These are phyloP conservation scores for Cyphomyrmex costatus DNA, from an alignment of 1,140 invertebrate genomes.

Conservation along the genomic window DNA sequence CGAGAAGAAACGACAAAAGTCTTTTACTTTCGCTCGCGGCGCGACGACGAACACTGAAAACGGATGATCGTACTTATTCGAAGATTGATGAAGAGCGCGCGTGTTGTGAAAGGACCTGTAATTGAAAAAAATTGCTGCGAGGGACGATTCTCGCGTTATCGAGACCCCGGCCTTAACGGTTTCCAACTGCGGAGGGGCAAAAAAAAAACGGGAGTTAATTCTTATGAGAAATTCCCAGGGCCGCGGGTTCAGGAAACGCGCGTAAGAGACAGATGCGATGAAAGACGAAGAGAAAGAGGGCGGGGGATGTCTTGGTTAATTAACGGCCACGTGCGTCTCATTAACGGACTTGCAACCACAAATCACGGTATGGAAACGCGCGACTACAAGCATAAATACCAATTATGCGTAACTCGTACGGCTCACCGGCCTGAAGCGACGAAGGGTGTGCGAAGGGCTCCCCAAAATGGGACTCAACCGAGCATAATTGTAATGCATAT, in stretches of 20 bases:
- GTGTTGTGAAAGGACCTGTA: slow-evolving; percentile 50
- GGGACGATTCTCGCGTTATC: slow-evolving; percentile 61
- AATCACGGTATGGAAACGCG: slow-evolving; percentile 71
- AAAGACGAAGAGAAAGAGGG: slow-evolving; percentile 27
- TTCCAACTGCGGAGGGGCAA: slow-evolving; percentile 39
- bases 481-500: slow-evolving; percentile 77
- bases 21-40: slow-evolving; percentile 26
- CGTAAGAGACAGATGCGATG: slow-evolving; percentile 16
- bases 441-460: slow-evolving; percentile 68
- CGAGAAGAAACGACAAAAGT: slow-evolving; percentile 6
- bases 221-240: slow-evolving; percentile 39
- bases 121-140: slow-evolving; percentile 70
- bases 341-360: slow-evolving; percentile 78
- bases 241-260: neutral
- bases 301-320: slow-evolving; percentile 73
- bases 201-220: slow-evolving; percentile 60
- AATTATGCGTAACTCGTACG: slow-evolving; percentile 76
- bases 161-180: slow-evolving; percentile 18
- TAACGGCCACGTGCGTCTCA: slow-evolving; percentile 80
- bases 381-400: slow-evolving; percentile 78
- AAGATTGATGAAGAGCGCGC: slow-evolving; percentile 67
- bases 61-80: slow-evolving; percentile 57
- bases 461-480: slow-evolving; percentile 69
- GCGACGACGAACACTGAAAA: slow-evolving; percentile 24
- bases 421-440: slow-evolving; percentile 61